These are phyloP conservation scores for Balaeniceps rex DNA, from an alignment of 2,113 vertebrate genomes.

Conservation along the genomic window DNA sequence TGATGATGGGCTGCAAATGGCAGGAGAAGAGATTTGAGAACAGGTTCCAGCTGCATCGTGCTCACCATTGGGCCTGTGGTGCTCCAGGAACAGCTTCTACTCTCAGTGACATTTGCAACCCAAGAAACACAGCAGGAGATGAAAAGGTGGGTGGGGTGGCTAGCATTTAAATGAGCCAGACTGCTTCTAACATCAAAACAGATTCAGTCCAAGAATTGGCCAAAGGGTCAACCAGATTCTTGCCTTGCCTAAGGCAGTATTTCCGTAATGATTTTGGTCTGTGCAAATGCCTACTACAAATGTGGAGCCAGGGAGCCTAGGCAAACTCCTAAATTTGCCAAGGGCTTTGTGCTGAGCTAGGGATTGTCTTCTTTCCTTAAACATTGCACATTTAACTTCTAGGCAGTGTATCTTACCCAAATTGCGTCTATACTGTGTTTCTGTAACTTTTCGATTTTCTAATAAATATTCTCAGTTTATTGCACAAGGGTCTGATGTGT, in stretches of 20 bases:
- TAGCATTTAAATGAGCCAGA: not conserved
- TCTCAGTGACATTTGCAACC: not conserved
- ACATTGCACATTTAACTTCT: not conserved
- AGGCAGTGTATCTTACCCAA: not conserved
- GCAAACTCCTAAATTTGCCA: not conserved
- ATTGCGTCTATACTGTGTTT: not conserved
- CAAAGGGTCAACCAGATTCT: not conserved
- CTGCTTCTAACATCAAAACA: not conserved
- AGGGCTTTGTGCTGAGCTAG: not conserved
- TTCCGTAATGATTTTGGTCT: not conserved
- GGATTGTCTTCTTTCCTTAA: not conserved
- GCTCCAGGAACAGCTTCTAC: not conserved
- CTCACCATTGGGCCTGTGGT: rapidly evolving
- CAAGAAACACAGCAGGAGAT: not conserved
- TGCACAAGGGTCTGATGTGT: not conserved
- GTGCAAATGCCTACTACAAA: not conserved
- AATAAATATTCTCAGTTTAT: not conserved
- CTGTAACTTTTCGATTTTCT: not conserved
- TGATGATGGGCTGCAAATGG: not conserved
- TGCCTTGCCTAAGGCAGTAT: not conserved
- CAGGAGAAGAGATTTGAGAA: not conserved
- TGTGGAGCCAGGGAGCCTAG: not conserved
- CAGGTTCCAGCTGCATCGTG: not conserved
- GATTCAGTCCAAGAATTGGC: not conserved
- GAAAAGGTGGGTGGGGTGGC: not conserved